Evolutionary conservation across 2,888 invertebrate species (phyloP), one percentile per base, ranked within the genome.

Genomic region (Napeogenes inachia): DNA sequence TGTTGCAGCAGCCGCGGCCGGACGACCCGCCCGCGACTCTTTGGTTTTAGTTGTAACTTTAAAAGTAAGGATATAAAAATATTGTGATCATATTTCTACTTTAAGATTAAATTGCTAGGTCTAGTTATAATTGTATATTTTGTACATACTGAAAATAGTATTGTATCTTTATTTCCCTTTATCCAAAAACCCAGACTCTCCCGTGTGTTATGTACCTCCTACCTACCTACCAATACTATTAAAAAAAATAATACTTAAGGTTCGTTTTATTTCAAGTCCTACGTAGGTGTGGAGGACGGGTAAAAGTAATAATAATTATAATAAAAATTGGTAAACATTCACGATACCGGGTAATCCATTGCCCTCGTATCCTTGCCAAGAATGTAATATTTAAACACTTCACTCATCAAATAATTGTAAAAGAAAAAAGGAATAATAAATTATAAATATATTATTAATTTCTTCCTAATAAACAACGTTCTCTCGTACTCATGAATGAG

Each of bases 201-300:
- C 88, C 89, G 91, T 87, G 91, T 91, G 91, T 91, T 91, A 91
- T 91, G 89, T 91, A 91, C 90, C 89, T 91, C 90, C 88, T 91
- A 91, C 90, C 90, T 91, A 91, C 91, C 90, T 91, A 91, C 91
- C 91, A 91, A 90, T 91, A 91, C 90, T 90, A 91, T 91, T 91
- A 91, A 91, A 91, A 21, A 89, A 89, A 91, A 89, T 89, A 91
- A 89, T 90, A 91, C 89, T 88, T 85, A 85, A 76, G 74, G 33
- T 60, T 69, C 72, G 74, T 76, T 77, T 79, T 81, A 76, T 73
- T 75, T 73, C 71, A 61, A 21, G 21, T 21, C 21, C 21, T 21
- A 21, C 21, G 21, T 21, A 21, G 21, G 21, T 21, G 21, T 21
- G 21, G 21, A 21, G 21, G 21, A 21, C 21, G 21, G 21, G 21